These are phyloP conservation scores for Mola mola DNA, from an alignment of 2,113 vertebrate species.

Conservation along the genomic window DNA sequence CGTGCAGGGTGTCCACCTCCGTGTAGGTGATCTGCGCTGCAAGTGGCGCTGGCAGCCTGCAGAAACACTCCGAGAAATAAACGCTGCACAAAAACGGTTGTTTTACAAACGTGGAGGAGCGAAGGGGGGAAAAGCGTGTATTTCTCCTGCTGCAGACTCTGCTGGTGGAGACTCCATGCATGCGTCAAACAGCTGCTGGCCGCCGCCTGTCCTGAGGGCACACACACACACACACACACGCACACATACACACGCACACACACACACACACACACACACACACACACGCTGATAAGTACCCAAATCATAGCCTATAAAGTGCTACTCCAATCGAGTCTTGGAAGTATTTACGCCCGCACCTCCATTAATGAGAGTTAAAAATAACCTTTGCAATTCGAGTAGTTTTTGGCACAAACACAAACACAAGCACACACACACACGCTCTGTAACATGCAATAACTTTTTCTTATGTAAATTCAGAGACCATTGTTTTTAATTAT, in stretches of 20 bases:
- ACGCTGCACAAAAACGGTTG: conserved; percentile 17
- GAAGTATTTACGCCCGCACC: conserved; percentile 41
- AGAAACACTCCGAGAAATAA: conserved; percentile 35
- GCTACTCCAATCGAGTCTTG: conserved; percentile 48
- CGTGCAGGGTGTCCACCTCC: conserved; percentile 29
- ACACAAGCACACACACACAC: not conserved
- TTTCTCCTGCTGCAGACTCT: conserved; percentile 15
- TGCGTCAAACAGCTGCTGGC: conserved; percentile 73
- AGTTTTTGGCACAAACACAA: conserved; percentile 10
- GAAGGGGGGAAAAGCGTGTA: not conserved
- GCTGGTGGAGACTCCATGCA: conserved; percentile 51
- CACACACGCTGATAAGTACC: conserved; percentile 15
- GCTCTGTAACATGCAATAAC: no score
- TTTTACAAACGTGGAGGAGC: conserved; percentile 36
- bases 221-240: conserved; percentile 27
- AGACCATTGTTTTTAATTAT: no score
- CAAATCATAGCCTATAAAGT: conserved; percentile 43
- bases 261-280: conserved; percentile 29
- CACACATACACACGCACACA: conserved; percentile 36
- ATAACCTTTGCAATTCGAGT: conserved; percentile 43
- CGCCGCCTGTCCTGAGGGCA: conserved; percentile 67
- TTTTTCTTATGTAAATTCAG: conserved; percentile 6
- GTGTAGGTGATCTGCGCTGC: conserved; percentile 33
- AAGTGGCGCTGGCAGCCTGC: not conserved
- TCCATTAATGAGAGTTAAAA: conserved; percentile 71